phyloP scores from a whole-genome alignment of 2,113 vertebrate species.

The Tamias sibiricus region DNA sequence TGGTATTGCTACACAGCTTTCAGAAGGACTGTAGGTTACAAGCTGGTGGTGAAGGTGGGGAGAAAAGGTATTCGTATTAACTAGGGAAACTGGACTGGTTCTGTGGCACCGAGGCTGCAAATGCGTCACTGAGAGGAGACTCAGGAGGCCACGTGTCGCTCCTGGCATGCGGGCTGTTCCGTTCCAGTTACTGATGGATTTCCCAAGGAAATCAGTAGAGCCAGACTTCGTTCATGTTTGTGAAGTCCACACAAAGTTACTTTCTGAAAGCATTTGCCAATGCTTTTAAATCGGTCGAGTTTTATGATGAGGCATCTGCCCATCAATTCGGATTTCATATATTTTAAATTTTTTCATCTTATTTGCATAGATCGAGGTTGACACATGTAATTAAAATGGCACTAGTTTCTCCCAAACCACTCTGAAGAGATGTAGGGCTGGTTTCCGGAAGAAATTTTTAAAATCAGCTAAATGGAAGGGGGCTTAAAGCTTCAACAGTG shows the following conservation, averaged over 20 bases:
- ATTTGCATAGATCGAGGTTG: neutral
- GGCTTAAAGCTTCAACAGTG: rapidly evolving
- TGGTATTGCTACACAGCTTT: neutral
- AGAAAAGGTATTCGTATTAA: neutral
- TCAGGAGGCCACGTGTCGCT: neutral
- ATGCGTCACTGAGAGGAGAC: neutral
- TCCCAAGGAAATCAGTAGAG: neutral
- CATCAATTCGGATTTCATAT: neutral
- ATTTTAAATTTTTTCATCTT: neutral
- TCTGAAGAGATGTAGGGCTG: neutral
- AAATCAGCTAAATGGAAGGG: neutral
- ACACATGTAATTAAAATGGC: neutral
- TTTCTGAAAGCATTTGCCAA: neutral
- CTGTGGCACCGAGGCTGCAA: rapidly evolving
- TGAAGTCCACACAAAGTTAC: neutral
- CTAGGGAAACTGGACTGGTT: neutral
- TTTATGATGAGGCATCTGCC: neutral
- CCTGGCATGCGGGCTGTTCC: neutral
- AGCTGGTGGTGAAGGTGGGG: neutral
- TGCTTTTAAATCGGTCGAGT: neutral
- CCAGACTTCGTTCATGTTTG: neutral
- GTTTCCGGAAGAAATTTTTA: neutral
- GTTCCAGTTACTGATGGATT: neutral
- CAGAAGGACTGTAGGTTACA: neutral
- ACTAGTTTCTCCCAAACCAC: neutral